Conservation (phyloP, 1,140 invertebrate genomes). For the Laodelphax striatellus region DNA sequence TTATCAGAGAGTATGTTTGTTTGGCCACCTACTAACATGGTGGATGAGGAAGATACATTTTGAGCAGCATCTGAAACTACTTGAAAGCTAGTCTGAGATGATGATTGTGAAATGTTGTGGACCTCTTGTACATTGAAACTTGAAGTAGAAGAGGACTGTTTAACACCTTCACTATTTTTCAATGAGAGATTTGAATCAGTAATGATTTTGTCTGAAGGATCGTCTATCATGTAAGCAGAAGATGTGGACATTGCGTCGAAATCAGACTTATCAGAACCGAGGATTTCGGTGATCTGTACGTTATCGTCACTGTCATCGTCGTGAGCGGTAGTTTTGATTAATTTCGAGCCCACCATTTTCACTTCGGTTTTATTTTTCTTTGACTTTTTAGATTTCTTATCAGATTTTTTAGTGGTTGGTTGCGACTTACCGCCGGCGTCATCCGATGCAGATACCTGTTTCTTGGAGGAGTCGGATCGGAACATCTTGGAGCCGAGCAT, state of each 20-base stretch:
- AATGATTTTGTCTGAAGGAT: neutral
- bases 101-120: too few relatives aligned
- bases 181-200: too few relatives aligned
- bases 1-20: too few relatives aligned
- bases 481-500: neutral
- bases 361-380: neutral
- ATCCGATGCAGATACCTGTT: neutral
- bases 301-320: neutral
- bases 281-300: neutral
- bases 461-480: neutral
- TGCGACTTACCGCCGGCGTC: neutral
- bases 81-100: too few relatives aligned
- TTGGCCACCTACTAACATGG: too few relatives aligned
- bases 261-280: neutral
- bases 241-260: neutral
- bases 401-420: neutral
- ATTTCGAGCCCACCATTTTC: neutral
- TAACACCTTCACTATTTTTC: too few relatives aligned
- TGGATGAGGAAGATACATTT: too few relatives aligned
- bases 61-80: too few relatives aligned
- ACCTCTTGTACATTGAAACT: too few relatives aligned
- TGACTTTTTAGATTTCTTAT: neutral
- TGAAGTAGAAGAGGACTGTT: too few relatives aligned
- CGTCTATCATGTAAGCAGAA: neutral
- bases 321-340: neutral